Evolutionary conservation across 2,113 vertebrate species (phyloP), one percentile per base, ranked within the genome.

Genomic region (Lampris incognitus): DNA sequence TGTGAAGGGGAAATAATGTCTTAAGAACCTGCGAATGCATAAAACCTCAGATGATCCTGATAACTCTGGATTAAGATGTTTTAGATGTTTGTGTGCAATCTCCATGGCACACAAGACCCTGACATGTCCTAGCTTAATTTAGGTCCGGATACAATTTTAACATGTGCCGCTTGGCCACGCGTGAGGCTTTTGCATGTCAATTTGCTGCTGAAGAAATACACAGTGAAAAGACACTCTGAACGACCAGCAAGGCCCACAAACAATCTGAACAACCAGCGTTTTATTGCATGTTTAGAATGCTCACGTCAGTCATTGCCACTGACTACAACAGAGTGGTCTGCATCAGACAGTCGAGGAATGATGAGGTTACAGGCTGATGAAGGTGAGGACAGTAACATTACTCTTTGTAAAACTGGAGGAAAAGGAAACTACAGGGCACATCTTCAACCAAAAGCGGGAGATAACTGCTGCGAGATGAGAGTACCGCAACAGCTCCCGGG

Each of bases 271-370:
- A 97, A 97, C 96, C 96, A 96, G 96, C 95, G 95, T 96, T 97
- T 98, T 97, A 98, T 98, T 98, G 97, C 97, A 96, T 98, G 91
- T 97, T 96, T 96, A 94, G 95, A 98, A 97, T 95, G 96, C 95
- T 95, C 95, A 94, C 86, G 94, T 97, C 97, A 96, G 96, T 95
- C 92, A 91, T 95, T 85, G 95, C 93, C 95, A 96, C 95, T 92
- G 97, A 97, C 95, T 95, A 97, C 95, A 96, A 96, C 95, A 95
- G 95, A 95, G 95, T 95, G 95, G 96, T 96, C 96, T 96, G 96
- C 93, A 92, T 95, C 93, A 95, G 86, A 96, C 95, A 96, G 95
- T 97, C 95, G 93, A 94, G 95, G 96, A 97, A 97, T 96, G 95
- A 96, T 95, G 96, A 95, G 79, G 83, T 85, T 96, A 97, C 96